These are phyloP conservation scores for Dasyornis broadbenti DNA, from an alignment of 2,113 vertebrate genomes.

Conservation along the genomic window DNA sequence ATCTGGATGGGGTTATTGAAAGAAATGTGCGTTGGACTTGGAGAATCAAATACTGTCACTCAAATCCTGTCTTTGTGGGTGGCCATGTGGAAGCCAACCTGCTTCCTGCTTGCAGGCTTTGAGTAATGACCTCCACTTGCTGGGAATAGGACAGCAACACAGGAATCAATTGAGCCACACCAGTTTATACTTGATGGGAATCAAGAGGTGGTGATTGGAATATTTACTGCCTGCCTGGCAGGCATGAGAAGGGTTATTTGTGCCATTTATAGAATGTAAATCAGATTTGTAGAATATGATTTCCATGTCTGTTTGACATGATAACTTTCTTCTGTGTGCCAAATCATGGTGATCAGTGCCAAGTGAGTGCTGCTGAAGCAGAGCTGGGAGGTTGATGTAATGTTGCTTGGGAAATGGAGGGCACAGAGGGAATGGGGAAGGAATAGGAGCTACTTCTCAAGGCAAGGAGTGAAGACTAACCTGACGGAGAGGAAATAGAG, in stretches of 20 bases:
- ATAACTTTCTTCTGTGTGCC: background rate
- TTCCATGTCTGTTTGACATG: background rate
- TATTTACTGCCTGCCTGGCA: background rate
- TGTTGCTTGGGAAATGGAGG: background rate
- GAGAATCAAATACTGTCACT: background rate
- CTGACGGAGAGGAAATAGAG: background rate
- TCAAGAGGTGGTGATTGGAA: background rate
- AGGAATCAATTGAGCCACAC: background rate
- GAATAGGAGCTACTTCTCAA: background rate
- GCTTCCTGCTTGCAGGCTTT: background rate
- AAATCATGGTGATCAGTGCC: background rate
- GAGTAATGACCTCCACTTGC: background rate
- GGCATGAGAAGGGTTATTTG: background rate
- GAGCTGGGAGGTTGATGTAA: background rate
- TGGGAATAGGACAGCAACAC: background rate
- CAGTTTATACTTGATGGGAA: background rate
- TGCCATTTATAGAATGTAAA: background rate
- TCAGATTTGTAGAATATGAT: background rate
- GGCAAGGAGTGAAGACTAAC: background rate
- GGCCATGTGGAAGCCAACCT: background rate
- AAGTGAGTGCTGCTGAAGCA: background rate
- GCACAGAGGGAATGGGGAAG: background rate
- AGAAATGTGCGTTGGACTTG: rapidly evolving
- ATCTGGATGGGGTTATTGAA: background rate
- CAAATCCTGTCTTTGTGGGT: background rate